A percentile compares a stretch with the other conserved stretches of the same genome.
These are phyloP conservation scores for Eupeodes corollae DNA, from an alignment of 1,140 invertebrate species.

Conservation along the genomic window DNA sequence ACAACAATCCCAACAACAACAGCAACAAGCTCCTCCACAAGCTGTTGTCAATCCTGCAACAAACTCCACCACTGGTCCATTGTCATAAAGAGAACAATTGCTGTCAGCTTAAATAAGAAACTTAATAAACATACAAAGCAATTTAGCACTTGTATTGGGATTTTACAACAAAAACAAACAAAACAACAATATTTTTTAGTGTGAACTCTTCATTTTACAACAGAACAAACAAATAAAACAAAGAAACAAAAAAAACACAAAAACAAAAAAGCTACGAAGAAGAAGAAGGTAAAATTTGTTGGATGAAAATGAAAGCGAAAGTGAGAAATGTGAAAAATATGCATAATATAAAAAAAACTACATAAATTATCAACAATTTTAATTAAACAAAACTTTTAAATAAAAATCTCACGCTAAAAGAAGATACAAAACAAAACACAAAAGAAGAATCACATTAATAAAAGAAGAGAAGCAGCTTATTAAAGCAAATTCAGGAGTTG, in stretches of 20 bases:
- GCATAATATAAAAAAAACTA: too few species aligned
- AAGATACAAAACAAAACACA: too few species aligned
- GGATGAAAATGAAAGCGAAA: too few species aligned
- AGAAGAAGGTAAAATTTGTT: not conserved
- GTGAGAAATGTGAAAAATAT: too few species aligned
- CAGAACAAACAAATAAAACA: not conserved
- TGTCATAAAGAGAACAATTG: slow-evolving; percentile 20
- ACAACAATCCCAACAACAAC: slow-evolving; percentile 3
- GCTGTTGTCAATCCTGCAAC: slow-evolving; percentile 1
- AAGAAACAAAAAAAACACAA: too few species aligned
- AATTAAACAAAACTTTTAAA: too few species aligned
- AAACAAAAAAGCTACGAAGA: not conserved
- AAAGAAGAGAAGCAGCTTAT: too few species aligned
- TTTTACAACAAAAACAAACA: not conserved
- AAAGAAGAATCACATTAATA: too few species aligned
- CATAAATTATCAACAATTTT: too few species aligned
- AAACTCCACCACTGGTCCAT: slow-evolving; percentile 20
- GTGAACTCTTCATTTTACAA: not conserved
- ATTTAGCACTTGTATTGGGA: not conserved
- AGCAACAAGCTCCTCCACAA: slow-evolving; percentile 3
- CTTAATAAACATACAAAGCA: not conserved
- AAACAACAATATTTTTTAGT: not conserved
- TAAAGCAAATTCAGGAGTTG: too few species aligned
- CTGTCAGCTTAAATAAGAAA: not conserved
- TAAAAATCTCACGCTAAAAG: too few species aligned